phyloP scores from a whole-genome alignment of 1,140 invertebrate species.

The Pogonognathellus flavescens region DNA sequence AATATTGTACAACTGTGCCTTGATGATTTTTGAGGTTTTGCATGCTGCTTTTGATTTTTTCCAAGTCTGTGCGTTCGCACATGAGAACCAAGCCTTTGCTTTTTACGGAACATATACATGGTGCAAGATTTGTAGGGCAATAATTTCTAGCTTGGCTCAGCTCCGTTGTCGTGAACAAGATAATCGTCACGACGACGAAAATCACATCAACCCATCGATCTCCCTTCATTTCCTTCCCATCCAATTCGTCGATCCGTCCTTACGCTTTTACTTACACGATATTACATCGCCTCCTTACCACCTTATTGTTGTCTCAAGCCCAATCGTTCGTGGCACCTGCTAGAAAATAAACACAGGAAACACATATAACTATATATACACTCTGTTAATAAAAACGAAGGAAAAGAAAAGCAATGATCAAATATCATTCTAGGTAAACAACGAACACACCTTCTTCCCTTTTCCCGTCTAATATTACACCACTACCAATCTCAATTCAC shows the following conservation, averaged over 20 bases:
- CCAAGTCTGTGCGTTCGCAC: slow-evolving; percentile 84
- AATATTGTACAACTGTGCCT: slow-evolving; percentile 83
- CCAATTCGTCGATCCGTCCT: background rate
- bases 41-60: slow-evolving; percentile 82
- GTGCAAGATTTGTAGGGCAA: slow-evolving; percentile 68
- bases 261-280: background rate
- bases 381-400: background rate
- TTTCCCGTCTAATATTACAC: background rate
- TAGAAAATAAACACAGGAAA: background rate
- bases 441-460: background rate
- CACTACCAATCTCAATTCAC: too few relatives aligned
- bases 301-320: background rate
- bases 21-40: slow-evolving; percentile 79
- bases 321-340: background rate
- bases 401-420: too few relatives aligned
- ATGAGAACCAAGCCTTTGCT: slow-evolving; percentile 87
- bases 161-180: slow-evolving; percentile 18
- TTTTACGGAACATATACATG: slow-evolving; percentile 85
- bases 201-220: slow-evolving; percentile 38
- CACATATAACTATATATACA: background rate
- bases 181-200: slow-evolving; percentile 43
- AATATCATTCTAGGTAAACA: too few relatives aligned
- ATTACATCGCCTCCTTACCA: slow-evolving; percentile 38
- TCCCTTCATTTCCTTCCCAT: slow-evolving; percentile 56
- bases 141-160: slow-evolving; percentile 49